phyloP scores from a whole-genome alignment of 2,888 invertebrate species.

The Deroplatys truncata region DNA sequence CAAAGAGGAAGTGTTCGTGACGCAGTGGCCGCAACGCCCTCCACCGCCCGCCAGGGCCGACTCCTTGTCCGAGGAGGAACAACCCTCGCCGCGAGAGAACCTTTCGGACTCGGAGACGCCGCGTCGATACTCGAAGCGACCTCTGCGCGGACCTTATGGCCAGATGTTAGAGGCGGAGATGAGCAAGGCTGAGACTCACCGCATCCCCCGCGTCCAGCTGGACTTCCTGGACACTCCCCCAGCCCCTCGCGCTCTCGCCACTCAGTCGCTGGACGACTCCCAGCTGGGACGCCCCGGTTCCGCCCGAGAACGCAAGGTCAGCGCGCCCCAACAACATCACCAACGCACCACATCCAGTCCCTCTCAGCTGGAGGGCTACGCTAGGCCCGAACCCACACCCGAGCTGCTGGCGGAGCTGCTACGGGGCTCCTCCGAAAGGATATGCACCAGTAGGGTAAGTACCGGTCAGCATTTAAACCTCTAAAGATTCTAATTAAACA shows the following conservation, averaged over 20 bases:
- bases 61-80: slow-evolving; percentile 70
- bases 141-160: slow-evolving; percentile 70
- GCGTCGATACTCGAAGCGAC: slow-evolving; percentile 69
- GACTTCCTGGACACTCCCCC: slow-evolving; percentile 46
- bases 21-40: slow-evolving; percentile 37
- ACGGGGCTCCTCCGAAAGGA: slow-evolving; percentile 73
- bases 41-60: slow-evolving; percentile 50
- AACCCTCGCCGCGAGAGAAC: slow-evolving; percentile 62
- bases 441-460: slow-evolving; percentile 44
- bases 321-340: slow-evolving; percentile 54
- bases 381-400: slow-evolving; percentile 50
- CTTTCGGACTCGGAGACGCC: slow-evolving; percentile 57
- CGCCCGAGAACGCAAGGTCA: slow-evolving; percentile 55
- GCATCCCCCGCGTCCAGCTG: slow-evolving; percentile 49
- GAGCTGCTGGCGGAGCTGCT: slow-evolving; percentile 73
- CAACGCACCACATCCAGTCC: slow-evolving; percentile 77
- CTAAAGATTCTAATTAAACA: too few species aligned
- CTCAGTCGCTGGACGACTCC: slow-evolving; percentile 55
- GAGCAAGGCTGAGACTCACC: slow-evolving; percentile 55
- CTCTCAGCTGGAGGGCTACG: slow-evolving; percentile 64
- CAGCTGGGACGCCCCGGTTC: slow-evolving; percentile 35
- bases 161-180: slow-evolving; percentile 79
- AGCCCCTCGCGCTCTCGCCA: slow-evolving; percentile 45
- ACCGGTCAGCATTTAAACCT: too few species aligned
- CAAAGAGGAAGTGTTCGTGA: slow-evolving; percentile 35